Conservation (phyloP, 2,888 invertebrate genomes). For the Calameuta pallipes region DNA sequence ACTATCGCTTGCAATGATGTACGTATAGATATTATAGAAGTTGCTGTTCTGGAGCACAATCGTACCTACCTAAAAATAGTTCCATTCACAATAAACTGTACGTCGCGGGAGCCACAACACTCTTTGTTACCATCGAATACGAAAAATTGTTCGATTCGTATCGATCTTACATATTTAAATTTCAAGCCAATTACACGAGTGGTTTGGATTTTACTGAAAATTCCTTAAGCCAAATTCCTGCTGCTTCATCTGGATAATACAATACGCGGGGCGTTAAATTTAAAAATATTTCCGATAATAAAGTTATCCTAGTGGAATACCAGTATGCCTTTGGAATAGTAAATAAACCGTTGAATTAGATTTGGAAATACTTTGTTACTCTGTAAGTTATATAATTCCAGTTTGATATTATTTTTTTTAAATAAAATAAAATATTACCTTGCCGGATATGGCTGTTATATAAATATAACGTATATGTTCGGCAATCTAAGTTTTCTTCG, state of each 20-base stretch:
- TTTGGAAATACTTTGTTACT: neutral
- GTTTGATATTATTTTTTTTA: neutral
- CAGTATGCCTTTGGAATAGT: neutral
- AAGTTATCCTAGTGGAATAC: neutral
- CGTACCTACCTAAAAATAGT: neutral
- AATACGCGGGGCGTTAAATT: neutral
- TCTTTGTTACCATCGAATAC: neutral
- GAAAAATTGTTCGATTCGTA: neutral
- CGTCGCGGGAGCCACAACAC: neutral
- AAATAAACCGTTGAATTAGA: neutral
- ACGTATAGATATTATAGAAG: no score
- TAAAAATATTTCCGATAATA: neutral
- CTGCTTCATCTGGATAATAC: neutral
- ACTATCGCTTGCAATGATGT: no score
- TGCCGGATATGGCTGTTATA: no score
- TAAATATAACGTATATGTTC: neutral
- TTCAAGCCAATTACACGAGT: neutral
- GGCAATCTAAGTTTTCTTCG: neutral
- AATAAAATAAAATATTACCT: neutral
- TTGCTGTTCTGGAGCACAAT: neutral
- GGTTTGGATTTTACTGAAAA: neutral
- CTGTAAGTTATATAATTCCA: neutral
- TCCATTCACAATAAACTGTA: neutral
- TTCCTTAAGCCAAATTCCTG: neutral
- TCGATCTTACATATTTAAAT: neutral